Percentiles rank a stretch among this genome's conserved stretches.
These are phyloP conservation scores for Drosophila malerkotliana DNA, from an alignment of 1,140 invertebrate species.

Conservation along the genomic window DNA sequence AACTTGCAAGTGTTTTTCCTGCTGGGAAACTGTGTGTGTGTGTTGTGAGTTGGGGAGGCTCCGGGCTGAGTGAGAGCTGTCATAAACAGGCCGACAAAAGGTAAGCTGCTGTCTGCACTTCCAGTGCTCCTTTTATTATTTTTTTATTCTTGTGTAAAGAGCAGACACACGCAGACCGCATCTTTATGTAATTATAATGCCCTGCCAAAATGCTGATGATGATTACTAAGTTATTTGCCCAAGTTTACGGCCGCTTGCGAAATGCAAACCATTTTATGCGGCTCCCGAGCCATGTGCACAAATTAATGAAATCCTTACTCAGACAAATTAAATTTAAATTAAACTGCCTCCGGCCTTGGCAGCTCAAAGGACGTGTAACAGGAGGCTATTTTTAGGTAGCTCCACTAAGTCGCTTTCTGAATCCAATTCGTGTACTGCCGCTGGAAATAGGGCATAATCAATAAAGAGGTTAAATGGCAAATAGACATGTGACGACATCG, in stretches of 20 bases:
- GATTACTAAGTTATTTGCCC: conserved; percentile 65
- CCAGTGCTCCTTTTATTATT: conserved; percentile 54
- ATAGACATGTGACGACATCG: conserved; percentile 73
- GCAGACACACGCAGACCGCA: conserved; percentile 40
- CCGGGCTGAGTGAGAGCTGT: conserved; percentile 49
- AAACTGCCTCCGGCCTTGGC: conserved; percentile 21
- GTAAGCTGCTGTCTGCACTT: conserved; percentile 50
- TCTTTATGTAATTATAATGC: conserved; percentile 76
- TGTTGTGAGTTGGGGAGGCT: conserved; percentile 2
- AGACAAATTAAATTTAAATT: conserved; percentile 64
- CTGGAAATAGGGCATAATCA: conserved; percentile 50
- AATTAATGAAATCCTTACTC: conserved; percentile 70
- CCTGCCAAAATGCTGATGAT: conserved; percentile 57
- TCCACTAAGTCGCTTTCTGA: neutral
- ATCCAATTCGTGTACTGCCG: neutral
- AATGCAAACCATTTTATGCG: conserved; percentile 63
- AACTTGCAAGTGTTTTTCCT: conserved; percentile 71
- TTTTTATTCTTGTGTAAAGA: conserved; percentile 69
- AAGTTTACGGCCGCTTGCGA: conserved; percentile 65
- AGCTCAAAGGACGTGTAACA: neutral
- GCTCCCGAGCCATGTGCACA: conserved; percentile 68
- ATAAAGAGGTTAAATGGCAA: conserved; percentile 63
- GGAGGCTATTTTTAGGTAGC: conserved; percentile 1
- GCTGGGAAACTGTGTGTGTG: conserved; percentile 10
- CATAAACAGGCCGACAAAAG: conserved; percentile 72